Base-by-base conservation (phyloP, 53 echinoderm and acorn worm species). In the Holothuria leucospilota region DNA sequence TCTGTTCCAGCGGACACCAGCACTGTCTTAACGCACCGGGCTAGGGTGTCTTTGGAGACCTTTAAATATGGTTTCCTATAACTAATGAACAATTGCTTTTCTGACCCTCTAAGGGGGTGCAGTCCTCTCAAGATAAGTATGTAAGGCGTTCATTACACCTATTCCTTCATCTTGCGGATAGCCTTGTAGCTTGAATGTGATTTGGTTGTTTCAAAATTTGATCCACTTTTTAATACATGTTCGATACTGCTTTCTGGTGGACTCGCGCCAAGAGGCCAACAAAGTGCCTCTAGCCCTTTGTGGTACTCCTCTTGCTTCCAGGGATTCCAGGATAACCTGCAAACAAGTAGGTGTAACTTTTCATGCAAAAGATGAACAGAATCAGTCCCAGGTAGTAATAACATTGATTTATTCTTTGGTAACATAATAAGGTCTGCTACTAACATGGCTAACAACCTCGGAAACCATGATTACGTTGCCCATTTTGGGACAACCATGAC, bases 71-170 rank as follows among this genome's bases (percentile, higher is more conserved):
- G n/a, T n/a, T n/a, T n/a, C n/a, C n/a, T n/a, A n/a, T n/a, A n/a
- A n/a, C n/a, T n/a, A n/a, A n/a, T n/a, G n/a, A n/a, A n/a, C n/a
- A n/a, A n/a, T n/a, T n/a, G n/a, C n/a, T n/a, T n/a, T n/a, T n/a
- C n/a, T n/a, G n/a, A n/a, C n/a, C n/a, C n/a, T n/a, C n/a, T n/a
- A n/a, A 8, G 81, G 24, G 13, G 27, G 38, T 6, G 21, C 26
- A 39, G 91, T 91, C 30, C 70, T 75, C 59, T 71, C 58, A 1
- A 87, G 28, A 27, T 87, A 91, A 20, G 77, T 69, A 5, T 62
- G 28, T 7, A 84, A 30, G 23, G 52, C 77, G 21, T 29, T 73
- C 6, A 72, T 39, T n/a, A 88, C 40, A 59, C 87, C 87, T 10
- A 87, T 61, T 9, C 66, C 52, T 63, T 38, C 42, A 49, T 91